Conservation (phyloP, 2,113 vertebrate genomes). For the Oncorhynchus nerka region DNA sequence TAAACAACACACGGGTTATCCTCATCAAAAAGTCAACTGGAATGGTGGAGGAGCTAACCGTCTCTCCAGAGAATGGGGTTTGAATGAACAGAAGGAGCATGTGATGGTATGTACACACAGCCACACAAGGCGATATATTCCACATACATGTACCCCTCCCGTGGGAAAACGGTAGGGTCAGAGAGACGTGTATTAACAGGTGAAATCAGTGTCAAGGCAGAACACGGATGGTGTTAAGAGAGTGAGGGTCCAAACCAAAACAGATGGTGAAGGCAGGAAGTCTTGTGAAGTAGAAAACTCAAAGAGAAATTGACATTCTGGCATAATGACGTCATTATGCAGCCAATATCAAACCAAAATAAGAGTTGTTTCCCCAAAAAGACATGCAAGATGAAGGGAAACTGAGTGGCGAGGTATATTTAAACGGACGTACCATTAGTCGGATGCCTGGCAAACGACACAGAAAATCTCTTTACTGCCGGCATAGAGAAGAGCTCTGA, state of each 20-base stretch:
- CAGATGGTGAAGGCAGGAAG: conserved; percentile 32
- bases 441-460: conserved; percentile 99
- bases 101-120: conserved; percentile 22
- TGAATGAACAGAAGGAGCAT: conserved; percentile 21
- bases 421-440: conserved; percentile 96
- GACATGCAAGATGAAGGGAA: conserved; percentile 75
- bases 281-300: conserved; percentile 40
- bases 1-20: background rate
- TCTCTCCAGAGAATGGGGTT: background rate
- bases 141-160: conserved; percentile 30
- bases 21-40: background rate
- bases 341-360: conserved; percentile 42
- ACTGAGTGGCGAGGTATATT: conserved; percentile 51
- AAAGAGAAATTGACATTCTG: background rate
- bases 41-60: conserved; percentile 18
- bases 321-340: conserved; percentile 35
- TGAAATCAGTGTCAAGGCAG: conserved; percentile 1
- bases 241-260: conserved; percentile 47
- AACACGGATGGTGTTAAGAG: conserved; percentile 48
- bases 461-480: conserved; percentile 99
- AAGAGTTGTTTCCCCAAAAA: conserved; percentile 53
- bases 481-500: conserved; percentile 99
- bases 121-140: conserved; percentile 38
- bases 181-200: conserved; percentile 14
- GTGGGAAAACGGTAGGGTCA: background rate